Base-by-base conservation (phyloP, 2,113 vertebrate genomes). In the Neoarius graeffei region DNA sequence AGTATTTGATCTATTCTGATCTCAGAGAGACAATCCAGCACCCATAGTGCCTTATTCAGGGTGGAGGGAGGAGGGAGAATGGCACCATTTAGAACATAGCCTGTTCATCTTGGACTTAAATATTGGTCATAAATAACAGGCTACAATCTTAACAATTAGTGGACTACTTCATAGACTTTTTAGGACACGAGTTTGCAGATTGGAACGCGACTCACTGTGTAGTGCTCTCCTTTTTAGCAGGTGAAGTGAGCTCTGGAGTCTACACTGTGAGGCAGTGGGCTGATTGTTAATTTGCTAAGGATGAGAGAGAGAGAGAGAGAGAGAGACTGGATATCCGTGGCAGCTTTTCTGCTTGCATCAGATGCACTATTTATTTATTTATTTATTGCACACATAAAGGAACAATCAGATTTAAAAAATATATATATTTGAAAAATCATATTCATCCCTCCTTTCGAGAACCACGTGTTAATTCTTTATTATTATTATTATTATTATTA, bases 261-360 rank as follows among this genome's bases (percentile, higher is more conserved):
- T 42, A 42, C 42, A 42, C 27, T 85, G 54, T 17, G 57, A 76
- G 71, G 71, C 69, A 77, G 71, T 50, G 25, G 71, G 71, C 27
- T 85, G 77, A 85, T 85, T 85, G 71, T 42, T 83, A 13, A 83
- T 67, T 66, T 64, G 42, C 82, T 67, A 30, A 30, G 59, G 30
- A 35, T 27, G 3, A 48, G 69, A 59, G 54, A 52, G 57, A n/a
- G 73, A 79, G 85, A 62, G 42, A 77, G 85, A 62, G 71, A 85
- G 71, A 25, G 20, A 69, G 42, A 62, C 3, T n/a, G 56, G 66
- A 73, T 59, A 42, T 50, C 64, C 64, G 69, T 69, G n/a, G 56
- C 19, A 35, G 27, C 9, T 42, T 81, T 81, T 60, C 19, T 23
- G 27, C 42, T 60, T 60, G 79, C 27, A 81, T 57, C 52, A 25